Evolutionary conservation across 2,888 invertebrate species (phyloP).

Genomic region (Operophtera brumata): DNA sequence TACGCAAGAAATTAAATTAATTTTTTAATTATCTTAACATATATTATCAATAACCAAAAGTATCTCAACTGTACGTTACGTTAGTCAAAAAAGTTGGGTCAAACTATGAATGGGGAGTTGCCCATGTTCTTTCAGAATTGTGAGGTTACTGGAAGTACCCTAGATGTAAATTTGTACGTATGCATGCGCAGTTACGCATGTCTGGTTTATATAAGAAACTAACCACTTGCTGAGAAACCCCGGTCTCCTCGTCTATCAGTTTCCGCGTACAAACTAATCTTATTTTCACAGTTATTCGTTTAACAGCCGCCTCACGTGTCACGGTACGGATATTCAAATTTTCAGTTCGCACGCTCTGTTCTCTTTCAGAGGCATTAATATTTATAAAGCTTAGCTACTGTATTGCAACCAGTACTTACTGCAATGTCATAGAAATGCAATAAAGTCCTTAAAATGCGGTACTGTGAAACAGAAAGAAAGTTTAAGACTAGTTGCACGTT

Average conservation of each 20-base stretch:
- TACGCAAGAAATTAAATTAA: too few species aligned
- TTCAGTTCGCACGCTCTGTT: conserved; percentile 73
- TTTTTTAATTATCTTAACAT: too few species aligned
- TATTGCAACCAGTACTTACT: conserved; percentile 35
- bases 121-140: too few species aligned
- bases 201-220: too few species aligned
- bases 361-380: conserved; percentile 71
- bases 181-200: too few species aligned
- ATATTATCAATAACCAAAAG: too few species aligned
- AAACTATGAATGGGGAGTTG: too few species aligned
- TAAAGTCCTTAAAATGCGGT: conserved; percentile 23
- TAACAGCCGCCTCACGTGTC: conserved; percentile 55
- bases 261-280: background rate
- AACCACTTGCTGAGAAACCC: background rate
- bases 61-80: too few species aligned
- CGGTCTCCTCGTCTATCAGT: background rate
- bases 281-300: background rate
- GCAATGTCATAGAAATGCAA: conserved; percentile 22
- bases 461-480: background rate
- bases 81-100: too few species aligned
- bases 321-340: conserved; percentile 73
- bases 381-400: conserved; percentile 51
- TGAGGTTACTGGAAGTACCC: too few species aligned
- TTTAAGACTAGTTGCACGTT: background rate
- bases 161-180: too few species aligned